Evolutionary conservation across 2,888 invertebrate species (phyloP).

Genomic region (Odontocolon sp.): DNA sequence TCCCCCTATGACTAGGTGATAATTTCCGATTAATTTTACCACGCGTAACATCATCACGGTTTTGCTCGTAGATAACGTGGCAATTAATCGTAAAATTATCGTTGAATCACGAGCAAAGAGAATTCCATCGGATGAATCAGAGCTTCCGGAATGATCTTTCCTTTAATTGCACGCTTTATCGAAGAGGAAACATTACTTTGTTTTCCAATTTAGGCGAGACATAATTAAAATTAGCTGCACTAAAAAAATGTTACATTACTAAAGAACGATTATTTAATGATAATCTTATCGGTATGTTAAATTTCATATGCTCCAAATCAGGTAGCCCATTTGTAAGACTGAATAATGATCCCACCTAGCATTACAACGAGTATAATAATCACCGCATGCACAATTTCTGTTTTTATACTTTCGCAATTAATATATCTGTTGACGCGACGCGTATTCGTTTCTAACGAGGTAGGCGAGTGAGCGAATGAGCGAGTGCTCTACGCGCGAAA

Average conservation of each 20-base stretch:
- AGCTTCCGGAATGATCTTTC: background rate
- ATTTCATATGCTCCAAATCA: background rate
- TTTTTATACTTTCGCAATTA: constrained; percentile 43
- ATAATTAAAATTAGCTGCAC: too few species aligned
- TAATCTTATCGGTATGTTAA: too few species aligned
- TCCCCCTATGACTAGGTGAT: background rate
- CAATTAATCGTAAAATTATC: background rate
- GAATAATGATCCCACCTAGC: constrained; percentile 29
- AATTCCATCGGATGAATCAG: constrained; percentile 17
- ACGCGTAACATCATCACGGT: background rate
- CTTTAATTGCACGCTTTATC: background rate
- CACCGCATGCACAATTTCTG: constrained; percentile 21
- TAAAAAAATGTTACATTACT: too few species aligned
- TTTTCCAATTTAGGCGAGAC: constrained; percentile 17
- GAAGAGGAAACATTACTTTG: constrained; percentile 15
- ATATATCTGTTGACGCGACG: constrained; percentile 52
- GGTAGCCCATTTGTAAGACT: background rate
- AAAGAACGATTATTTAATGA: constrained; percentile 27
- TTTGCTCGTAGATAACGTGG: background rate
- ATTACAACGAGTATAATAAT: constrained; percentile 42
- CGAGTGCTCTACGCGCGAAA: background rate
- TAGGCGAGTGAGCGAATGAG: constrained; percentile 20
- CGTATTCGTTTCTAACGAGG: constrained; percentile 41
- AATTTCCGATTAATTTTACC: too few species aligned
- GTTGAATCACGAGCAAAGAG: background rate